Conservation (phyloP, 2,888 invertebrate species). For the Anagyrus pseudococci region DNA sequence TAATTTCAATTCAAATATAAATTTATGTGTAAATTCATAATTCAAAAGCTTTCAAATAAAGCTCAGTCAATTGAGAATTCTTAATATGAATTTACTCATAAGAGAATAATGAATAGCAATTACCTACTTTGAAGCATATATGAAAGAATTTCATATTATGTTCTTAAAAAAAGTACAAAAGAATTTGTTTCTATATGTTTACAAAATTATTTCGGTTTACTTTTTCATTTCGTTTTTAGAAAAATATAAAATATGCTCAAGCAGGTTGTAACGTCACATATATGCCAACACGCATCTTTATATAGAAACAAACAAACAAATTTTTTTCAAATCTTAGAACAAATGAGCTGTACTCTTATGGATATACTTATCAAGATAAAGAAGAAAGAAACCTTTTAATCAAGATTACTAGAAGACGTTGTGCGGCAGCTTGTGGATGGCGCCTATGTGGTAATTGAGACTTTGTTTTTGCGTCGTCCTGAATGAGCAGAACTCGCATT, state of each 20-base stretch:
- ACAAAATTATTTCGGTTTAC: conserved; percentile 24
- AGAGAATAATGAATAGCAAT: neutral
- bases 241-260: conserved; percentile 37
- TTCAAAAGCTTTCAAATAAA: neutral
- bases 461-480: conserved; percentile 39
- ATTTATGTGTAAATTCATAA: conserved; percentile 10
- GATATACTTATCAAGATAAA: conserved; percentile 1
- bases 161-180: conserved; percentile 20
- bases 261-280: conserved; percentile 32
- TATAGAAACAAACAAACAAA: conserved; percentile 30
- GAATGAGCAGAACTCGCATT: conserved; percentile 37
- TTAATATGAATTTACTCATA: conserved; percentile 4
- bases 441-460: conserved; percentile 39
- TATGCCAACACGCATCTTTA: conserved; percentile 28
- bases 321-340: conserved; percentile 15
- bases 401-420: conserved; percentile 35
- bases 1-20: conserved; percentile 4
- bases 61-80: conserved; percentile 8
- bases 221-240: conserved; percentile 25
- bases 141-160: conserved; percentile 13
- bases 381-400: conserved; percentile 7
- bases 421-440: conserved; percentile 35
- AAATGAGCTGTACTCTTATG: conserved; percentile 15
- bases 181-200: conserved; percentile 18
- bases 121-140: conserved; percentile 9